Percentiles rank a stretch among this genome's conserved stretches.
phyloP scores from a whole-genome alignment of 2,888 invertebrate species.

The Deilephila elpenor region DNA sequence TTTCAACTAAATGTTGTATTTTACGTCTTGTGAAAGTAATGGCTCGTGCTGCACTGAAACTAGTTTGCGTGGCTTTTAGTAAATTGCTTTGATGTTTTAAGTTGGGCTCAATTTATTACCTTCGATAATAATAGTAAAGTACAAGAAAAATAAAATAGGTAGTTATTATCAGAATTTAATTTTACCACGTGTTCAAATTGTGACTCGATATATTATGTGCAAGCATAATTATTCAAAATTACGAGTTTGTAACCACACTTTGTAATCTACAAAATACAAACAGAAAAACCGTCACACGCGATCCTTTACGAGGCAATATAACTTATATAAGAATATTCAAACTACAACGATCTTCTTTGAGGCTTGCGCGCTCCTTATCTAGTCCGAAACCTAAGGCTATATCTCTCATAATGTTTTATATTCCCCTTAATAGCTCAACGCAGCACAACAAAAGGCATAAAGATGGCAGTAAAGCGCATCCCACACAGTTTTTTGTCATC shows the following conservation, averaged over 20 bases:
- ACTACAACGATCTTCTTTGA: constrained; percentile 11
- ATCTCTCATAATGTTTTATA: constrained; percentile 56
- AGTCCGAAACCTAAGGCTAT: constrained; percentile 37
- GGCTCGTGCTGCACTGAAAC: background rate
- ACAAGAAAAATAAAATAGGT: too few relatives aligned
- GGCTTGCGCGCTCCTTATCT: constrained; percentile 15
- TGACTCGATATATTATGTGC: background rate
- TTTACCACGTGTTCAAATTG: too few relatives aligned
- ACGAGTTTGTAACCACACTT: background rate
- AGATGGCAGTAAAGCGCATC: constrained; percentile 59
- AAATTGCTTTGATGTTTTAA: background rate
- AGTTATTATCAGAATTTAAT: too few relatives aligned
- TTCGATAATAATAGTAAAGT: too few relatives aligned
- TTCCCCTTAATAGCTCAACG: constrained; percentile 55
- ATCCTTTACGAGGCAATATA: background rate
- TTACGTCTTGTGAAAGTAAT: background rate
- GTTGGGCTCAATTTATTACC: background rate
- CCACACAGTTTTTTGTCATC: constrained; percentile 66
- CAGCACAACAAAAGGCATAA: constrained; percentile 60
- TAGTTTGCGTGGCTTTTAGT: constrained; percentile 3
- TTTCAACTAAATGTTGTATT: background rate
- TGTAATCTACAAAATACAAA: background rate
- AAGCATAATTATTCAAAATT: background rate
- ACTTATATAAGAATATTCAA: constrained; percentile 13
- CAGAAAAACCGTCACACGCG: background rate